Evolutionary conservation across 1,140 invertebrate genomes (phyloP), one percentile per base, ranked within the genome.

Genomic region (Mya arenaria): DNA sequence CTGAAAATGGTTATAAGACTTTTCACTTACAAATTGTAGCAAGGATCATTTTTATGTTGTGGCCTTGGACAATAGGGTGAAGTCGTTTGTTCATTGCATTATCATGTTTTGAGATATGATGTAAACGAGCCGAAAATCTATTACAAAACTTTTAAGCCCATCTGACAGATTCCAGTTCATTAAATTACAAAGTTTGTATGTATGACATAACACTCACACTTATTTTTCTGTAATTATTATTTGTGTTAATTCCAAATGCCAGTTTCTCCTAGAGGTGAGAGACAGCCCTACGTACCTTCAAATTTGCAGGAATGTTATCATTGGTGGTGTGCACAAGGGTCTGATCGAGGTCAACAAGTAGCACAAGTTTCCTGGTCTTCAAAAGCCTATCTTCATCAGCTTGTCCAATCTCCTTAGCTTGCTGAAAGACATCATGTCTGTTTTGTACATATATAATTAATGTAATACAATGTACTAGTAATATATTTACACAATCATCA

Each of bases 271-370:
- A 13, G 44, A n/a, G n/a, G 10, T 10, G 56, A 60, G 25, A 60
- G 56, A 65, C 15, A 41, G 8, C 56, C 62, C 23, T n/a, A 62
- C 32, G 88, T 93, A 96, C 96, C 94, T 98, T 98, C 41, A 99
- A 95, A 91, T 98, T 97, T 39, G 96, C 94, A 65, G 97, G 97
- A 86, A 99, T 95, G 91, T 97, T 96, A 91, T 99, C 98, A 94
- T 99, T 99, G 17, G 99, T 99, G 1, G 99, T 99, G 91, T 99
- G 99, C 89, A 99, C 97, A 34, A 99, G 94, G 0, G 99, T 99
- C 93, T 99, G 98, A 95, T 99, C 99, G 48, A 99, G 95, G 95
- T 99, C 99, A 15, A 99, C 98, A 5, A 99, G 94, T 1, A 99
- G 92, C 36, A 98, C 98, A 30, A 99, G 93, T 93, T 99, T 99